These are phyloP conservation scores for Thermophis baileyi DNA, from an alignment of 2,113 vertebrate genomes.

Conservation along the genomic window DNA sequence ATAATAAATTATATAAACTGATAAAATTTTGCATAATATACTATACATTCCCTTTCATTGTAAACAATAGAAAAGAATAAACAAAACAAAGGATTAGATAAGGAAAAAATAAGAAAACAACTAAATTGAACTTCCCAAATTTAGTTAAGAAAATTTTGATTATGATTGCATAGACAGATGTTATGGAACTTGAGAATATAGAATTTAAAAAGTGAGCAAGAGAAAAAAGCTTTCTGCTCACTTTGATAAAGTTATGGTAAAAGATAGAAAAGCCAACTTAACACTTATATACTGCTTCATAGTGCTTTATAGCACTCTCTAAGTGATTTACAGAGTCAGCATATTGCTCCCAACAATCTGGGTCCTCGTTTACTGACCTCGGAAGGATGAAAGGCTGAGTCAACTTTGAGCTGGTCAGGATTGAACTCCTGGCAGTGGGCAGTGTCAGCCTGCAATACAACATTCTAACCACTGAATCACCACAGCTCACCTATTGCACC, in stretches of 20 bases:
- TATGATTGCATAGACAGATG: not conserved
- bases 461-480: not conserved
- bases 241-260: not conserved
- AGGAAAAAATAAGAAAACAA: not conserved
- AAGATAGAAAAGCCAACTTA: not conserved
- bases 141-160: not conserved
- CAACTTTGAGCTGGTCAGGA: not conserved
- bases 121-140: not conserved
- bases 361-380: not conserved
- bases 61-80: not conserved
- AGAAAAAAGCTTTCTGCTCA: not conserved
- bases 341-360: not conserved
- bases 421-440: not conserved
- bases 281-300: not conserved
- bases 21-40: too few species aligned
- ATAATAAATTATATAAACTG: not conserved
- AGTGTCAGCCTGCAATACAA: not conserved
- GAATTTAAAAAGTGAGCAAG: too few species aligned
- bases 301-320: not conserved
- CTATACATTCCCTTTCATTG: not conserved
- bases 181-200: not conserved
- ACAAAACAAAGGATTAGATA: not conserved
- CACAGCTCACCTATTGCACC: not conserved
- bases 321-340: not conserved
- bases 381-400: not conserved